phyloP scores from a whole-genome alignment of 1,140 invertebrate genomes.

The Brachionus plicatilis region DNA sequence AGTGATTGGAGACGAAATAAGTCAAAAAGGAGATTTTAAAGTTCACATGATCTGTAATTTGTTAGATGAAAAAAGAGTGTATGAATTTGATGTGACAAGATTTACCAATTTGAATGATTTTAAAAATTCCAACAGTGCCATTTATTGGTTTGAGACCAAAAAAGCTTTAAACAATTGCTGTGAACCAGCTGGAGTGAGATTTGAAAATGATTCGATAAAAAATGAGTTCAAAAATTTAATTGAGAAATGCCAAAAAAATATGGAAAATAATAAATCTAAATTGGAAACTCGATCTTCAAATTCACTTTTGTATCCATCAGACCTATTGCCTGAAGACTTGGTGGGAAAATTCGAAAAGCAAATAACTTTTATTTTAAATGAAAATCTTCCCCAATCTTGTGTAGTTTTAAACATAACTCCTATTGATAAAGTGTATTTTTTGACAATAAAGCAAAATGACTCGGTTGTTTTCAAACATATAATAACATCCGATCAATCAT shows the following conservation, averaged over 20 bases:
- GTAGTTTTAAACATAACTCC: background rate
- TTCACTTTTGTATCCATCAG: background rate
- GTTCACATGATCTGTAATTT: background rate
- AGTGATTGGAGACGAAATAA: slow-evolving; percentile 18
- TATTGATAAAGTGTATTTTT: background rate
- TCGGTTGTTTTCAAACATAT: background rate
- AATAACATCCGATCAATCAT: background rate
- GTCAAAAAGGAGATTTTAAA: slow-evolving; percentile 19
- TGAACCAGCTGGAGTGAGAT: background rate
- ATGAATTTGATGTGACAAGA: background rate
- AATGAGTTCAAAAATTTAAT: background rate
- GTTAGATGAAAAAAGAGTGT: background rate
- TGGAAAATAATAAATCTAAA: slow-evolving; percentile 15
- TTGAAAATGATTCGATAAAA: background rate
- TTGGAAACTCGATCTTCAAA: background rate
- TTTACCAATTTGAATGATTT: slow-evolving; percentile 5
- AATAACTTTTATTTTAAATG: slow-evolving; percentile 7
- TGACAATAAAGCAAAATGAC: slow-evolving; percentile 27
- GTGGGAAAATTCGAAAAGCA: slow-evolving; percentile 7
- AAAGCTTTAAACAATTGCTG: background rate
- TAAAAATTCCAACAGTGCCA: background rate
- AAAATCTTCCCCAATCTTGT: background rate
- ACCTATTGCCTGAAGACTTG: background rate
- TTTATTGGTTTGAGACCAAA: background rate
- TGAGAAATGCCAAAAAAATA: slow-evolving; percentile 10